Conservation (phyloP, 2,888 invertebrate genomes). For the Xanthorhoe spadicearia region DNA sequence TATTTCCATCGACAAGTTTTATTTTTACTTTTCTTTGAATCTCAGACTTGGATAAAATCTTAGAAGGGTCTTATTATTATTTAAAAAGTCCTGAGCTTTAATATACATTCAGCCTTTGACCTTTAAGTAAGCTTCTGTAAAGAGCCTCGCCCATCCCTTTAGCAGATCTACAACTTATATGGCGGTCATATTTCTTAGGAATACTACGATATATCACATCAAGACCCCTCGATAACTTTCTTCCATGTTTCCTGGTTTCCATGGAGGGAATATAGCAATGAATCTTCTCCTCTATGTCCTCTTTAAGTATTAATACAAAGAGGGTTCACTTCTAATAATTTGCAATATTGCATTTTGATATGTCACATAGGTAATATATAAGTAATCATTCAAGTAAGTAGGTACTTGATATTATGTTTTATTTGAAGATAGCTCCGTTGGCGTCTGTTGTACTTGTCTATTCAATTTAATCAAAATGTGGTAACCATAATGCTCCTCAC, state of each 20-base stretch:
- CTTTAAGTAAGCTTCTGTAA: conserved; percentile 5
- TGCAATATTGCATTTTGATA: conserved; percentile 14
- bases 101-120: conserved; percentile 27
- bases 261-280: conserved; percentile 32
- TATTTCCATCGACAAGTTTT: background rate
- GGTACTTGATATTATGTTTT: no score
- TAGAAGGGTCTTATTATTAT: background rate
- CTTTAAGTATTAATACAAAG: conserved; percentile 29
- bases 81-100: background rate
- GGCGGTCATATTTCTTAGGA: conserved; percentile 71
- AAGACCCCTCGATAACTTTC: conserved; percentile 69
- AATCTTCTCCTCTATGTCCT: conserved; percentile 31
- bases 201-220: conserved; percentile 74
- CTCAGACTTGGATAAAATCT: background rate
- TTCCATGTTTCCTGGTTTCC: conserved; percentile 53
- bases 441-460: no score
- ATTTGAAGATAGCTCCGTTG: no score
- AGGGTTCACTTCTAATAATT: conserved; percentile 23
- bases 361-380: no score
- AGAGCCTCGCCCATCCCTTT: conserved; percentile 43
- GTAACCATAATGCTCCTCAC: no score
- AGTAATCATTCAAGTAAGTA: no score
- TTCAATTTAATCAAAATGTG: no score
- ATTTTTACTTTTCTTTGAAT: background rate
- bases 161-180: conserved; percentile 61